These are phyloP conservation scores for Nomada hirtipes DNA, from an alignment of 2,888 invertebrate species.

Conservation along the genomic window DNA sequence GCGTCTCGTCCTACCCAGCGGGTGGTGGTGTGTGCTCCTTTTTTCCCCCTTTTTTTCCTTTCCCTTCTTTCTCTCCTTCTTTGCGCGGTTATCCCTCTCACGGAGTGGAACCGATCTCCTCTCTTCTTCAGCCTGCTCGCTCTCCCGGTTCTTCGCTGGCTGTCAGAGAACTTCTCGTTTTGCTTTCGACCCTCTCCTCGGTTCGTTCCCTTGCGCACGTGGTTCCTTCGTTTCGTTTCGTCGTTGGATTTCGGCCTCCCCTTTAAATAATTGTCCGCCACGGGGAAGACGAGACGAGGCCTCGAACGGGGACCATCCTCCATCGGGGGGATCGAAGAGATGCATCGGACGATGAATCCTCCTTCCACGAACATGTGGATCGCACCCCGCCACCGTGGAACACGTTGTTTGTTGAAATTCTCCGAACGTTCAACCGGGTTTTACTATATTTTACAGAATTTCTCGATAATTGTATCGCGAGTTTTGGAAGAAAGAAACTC, in stretches of 20 bases:
- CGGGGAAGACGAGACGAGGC: conserved; percentile 61
- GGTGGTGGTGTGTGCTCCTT: conserved; percentile 75
- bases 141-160: conserved; percentile 70
- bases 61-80: conserved; percentile 17
- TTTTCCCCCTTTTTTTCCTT: conserved; percentile 37
- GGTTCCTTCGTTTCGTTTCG: conserved; percentile 61
- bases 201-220: conserved; percentile 38
- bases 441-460: not conserved
- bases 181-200: conserved; percentile 45
- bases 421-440: not conserved
- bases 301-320: conserved; percentile 54
- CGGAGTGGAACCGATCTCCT: conserved; percentile 48
- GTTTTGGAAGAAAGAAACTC: no score
- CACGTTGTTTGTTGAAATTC: not conserved
- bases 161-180: conserved; percentile 73
- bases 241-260: conserved; percentile 76
- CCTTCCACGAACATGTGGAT: conserved; percentile 64
- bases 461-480: no score
- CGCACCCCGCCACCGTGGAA: not conserved
- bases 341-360: conserved; percentile 56
- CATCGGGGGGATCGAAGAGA: conserved; percentile 52
- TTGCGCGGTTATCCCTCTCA: conserved; percentile 57
- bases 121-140: conserved; percentile 55
- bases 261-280: conserved; percentile 79
- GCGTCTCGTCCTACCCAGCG: conserved; percentile 81